These are phyloP conservation scores for Brassicogethes aeneus DNA, from an alignment of 2,888 invertebrate genomes.

Conservation along the genomic window DNA sequence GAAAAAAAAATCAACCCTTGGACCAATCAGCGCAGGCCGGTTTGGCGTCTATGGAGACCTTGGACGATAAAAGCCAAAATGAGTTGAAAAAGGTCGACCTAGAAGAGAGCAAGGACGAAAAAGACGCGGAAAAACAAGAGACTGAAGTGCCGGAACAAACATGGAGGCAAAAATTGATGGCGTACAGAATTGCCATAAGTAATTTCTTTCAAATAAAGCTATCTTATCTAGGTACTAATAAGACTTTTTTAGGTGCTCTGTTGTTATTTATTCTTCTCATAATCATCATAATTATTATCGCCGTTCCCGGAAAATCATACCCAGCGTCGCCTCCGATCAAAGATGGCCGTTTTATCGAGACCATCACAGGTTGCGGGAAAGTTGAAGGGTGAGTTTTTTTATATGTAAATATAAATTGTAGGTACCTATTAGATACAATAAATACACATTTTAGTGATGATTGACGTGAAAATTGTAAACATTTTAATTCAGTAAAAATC, in stretches of 20 bases:
- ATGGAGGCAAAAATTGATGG: conserved; percentile 50
- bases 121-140: conserved; percentile 47
- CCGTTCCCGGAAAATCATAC: conserved; percentile 46
- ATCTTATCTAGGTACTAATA: conserved; percentile 1
- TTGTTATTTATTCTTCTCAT: conserved; percentile 52
- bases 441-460: no score
- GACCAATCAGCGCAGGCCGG: conserved; percentile 50
- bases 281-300: conserved; percentile 54
- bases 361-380: conserved; percentile 67
- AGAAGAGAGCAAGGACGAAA: conserved; percentile 49
- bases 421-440: no score
- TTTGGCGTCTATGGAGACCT: conserved; percentile 72
- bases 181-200: conserved; percentile 60
- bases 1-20: conserved; percentile 36
- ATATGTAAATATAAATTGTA: no score
- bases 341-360: conserved; percentile 62
- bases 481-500: no score
- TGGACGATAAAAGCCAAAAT: conserved; percentile 61
- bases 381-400: conserved; percentile 59
- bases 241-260: conserved; percentile 40
- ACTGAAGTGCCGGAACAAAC: conserved; percentile 32
- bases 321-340: conserved; percentile 50
- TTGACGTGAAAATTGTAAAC: no score
- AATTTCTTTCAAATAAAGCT: conserved; percentile 18
- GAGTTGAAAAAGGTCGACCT: conserved; percentile 67